These are phyloP conservation scores for Pycnonotus jocosus DNA, from an alignment of 2,113 vertebrate species.

Conservation along the genomic window DNA sequence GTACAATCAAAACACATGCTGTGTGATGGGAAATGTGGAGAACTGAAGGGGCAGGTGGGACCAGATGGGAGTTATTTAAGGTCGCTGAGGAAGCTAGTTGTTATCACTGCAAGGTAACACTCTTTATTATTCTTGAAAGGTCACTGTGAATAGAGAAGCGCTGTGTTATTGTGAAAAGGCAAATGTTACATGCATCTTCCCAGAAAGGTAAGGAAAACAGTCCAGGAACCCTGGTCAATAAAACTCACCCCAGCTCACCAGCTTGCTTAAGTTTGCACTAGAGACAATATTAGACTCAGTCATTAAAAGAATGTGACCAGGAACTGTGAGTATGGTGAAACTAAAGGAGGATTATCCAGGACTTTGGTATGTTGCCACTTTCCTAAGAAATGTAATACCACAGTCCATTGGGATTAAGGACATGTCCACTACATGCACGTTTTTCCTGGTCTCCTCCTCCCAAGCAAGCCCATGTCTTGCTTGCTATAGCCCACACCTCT, in stretches of 20 bases:
- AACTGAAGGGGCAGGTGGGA: neutral
- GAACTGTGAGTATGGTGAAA: neutral
- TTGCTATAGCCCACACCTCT: neutral
- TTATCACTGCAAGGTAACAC: neutral
- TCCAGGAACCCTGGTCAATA: neutral
- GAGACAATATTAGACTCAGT: neutral
- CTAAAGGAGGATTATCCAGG: neutral
- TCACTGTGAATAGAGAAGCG: neutral
- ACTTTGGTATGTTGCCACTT: neutral
- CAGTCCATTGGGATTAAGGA: neutral
- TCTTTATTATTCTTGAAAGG: neutral
- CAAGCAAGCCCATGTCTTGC: neutral
- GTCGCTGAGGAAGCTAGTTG: neutral
- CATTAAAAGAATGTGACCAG: neutral
- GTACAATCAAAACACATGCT: neutral
- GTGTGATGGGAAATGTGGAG: neutral
- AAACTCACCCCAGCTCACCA: neutral
- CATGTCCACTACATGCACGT: rapidly evolving
- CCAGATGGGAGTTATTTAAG: neutral
- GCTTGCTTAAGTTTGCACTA: neutral
- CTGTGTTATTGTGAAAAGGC: neutral
- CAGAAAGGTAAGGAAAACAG: neutral
- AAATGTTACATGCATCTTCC: neutral
- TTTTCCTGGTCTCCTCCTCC: neutral
- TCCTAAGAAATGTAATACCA: neutral